Evolutionary conservation across 2,797 vertebrate species (phyloP).

Genomic region (Hydrolagus colliei): DNA sequence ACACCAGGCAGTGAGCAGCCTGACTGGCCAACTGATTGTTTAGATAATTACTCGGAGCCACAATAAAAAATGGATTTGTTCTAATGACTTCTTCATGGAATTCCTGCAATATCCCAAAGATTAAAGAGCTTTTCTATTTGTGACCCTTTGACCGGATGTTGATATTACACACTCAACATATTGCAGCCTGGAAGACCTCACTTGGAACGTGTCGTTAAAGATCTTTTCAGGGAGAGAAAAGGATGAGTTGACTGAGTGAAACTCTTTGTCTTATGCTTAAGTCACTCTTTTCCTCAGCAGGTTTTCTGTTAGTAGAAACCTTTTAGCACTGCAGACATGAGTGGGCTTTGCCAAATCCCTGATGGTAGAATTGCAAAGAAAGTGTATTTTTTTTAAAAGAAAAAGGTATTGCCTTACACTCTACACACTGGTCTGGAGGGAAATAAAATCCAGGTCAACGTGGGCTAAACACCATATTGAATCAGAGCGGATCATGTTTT

Average conservation of each 20-base stretch:
- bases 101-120: neutral
- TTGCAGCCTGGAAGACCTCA: neutral
- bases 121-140: neutral
- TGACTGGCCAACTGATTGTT: neutral
- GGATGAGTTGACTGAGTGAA: neutral
- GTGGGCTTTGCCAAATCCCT: no score
- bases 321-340: no score
- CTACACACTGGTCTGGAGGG: no score
- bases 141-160: slow-evolving; percentile 15
- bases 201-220: neutral
- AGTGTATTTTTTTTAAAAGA: no score
- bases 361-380: no score
- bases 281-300: neutral
- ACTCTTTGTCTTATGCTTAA: neutral
- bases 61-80: slow-evolving; percentile 12
- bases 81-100: neutral
- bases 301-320: no score
- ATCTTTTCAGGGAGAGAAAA: neutral
- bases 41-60: slow-evolving; percentile 17
- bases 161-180: neutral
- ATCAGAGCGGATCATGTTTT: no score
- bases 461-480: no score
- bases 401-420: no score
- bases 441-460: no score
- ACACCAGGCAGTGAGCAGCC: neutral